A percentile compares a stretch with the other conserved stretches of the same genome.
phyloP scores from a whole-genome alignment of 2,113 vertebrate genomes.

The Bos javanicus region DNA sequence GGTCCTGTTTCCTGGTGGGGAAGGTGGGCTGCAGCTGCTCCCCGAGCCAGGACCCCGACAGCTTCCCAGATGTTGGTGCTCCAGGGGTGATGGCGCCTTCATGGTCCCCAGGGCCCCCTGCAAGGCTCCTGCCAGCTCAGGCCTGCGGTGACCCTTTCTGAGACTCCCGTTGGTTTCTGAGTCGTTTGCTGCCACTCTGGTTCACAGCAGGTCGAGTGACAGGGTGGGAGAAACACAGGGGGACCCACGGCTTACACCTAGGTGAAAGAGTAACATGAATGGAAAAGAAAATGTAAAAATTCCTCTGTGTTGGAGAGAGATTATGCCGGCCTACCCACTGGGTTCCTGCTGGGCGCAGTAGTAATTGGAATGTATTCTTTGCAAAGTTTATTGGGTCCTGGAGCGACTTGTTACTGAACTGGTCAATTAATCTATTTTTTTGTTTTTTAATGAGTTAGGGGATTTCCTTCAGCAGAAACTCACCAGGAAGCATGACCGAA shows the following conservation, averaged over 20 bases:
- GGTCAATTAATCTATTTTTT: constrained; percentile 88
- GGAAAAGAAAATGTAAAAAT: constrained; percentile 29
- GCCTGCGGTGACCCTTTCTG: not conserved
- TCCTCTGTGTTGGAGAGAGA: constrained; percentile 61
- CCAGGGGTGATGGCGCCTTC: not conserved
- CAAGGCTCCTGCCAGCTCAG: not conserved
- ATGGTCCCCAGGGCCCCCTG: not conserved
- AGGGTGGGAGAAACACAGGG: not conserved
- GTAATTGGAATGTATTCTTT: constrained; percentile 84
- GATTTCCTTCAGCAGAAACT: constrained; percentile 85
- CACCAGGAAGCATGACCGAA: constrained; percentile 83
- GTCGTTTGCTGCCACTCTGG: not conserved
- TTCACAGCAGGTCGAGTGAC: not conserved
- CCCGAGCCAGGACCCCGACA: not conserved
- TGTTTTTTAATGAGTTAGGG: constrained; percentile 88
- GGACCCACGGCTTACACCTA: not conserved
- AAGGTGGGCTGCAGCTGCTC: constrained; percentile 20
- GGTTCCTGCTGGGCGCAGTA: constrained; percentile 77
- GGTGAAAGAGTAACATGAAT: constrained; percentile 60
- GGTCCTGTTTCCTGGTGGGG: not conserved
- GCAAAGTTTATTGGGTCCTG: constrained; percentile 87
- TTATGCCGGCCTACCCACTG: constrained; percentile 69
- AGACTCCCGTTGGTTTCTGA: not conserved
- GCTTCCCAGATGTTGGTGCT: constrained; percentile 31
- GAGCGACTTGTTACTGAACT: constrained; percentile 83